Evolutionary conservation across 2,888 invertebrate genomes (phyloP).

Genomic region (Bibio marci): DNA sequence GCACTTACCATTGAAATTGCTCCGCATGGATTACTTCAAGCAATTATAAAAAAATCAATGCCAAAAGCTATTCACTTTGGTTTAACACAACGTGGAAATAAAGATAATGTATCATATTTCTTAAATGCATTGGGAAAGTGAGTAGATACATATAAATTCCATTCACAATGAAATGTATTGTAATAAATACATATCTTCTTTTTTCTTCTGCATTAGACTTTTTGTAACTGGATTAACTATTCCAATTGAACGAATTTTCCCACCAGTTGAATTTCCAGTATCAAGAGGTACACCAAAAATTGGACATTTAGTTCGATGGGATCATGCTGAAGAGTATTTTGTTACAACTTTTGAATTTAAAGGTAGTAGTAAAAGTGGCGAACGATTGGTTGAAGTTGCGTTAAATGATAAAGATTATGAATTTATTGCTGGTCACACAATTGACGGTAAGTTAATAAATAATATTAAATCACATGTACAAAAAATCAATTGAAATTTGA

Average conservation of each 20-base stretch:
- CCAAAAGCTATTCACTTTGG: slow-evolving; percentile 37
- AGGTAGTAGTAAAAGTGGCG: slow-evolving; percentile 48
- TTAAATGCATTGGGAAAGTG: slow-evolving; percentile 31
- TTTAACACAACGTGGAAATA: slow-evolving; percentile 38
- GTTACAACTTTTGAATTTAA: slow-evolving; percentile 49
- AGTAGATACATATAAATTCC: no score
- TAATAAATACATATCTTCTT: no score
- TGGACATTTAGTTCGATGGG: slow-evolving; percentile 72
- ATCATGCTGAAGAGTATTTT: slow-evolving; percentile 64
- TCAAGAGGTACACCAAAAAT: slow-evolving; percentile 73
- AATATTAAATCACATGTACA: no score
- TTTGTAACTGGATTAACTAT: slow-evolving; percentile 63
- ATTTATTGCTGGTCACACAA: slow-evolving; percentile 61
- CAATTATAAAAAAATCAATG: slow-evolving; percentile 43
- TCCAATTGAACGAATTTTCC: slow-evolving; percentile 58
- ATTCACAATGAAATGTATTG: no score
- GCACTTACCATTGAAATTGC: slow-evolving; percentile 51
- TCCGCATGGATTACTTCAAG: slow-evolving; percentile 49
- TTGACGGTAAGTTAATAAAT: slow-evolving; percentile 65
- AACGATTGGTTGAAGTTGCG: slow-evolving; percentile 40
- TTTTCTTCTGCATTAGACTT: slow-evolving; percentile 33
- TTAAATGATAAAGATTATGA: slow-evolving; percentile 47
- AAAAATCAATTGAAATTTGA: no score
- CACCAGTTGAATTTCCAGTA: slow-evolving; percentile 61
- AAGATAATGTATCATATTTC: slow-evolving; percentile 29